Evolutionary conservation across 2,888 invertebrate species (phyloP).

Genomic region (Ichneumoninae sp.): DNA sequence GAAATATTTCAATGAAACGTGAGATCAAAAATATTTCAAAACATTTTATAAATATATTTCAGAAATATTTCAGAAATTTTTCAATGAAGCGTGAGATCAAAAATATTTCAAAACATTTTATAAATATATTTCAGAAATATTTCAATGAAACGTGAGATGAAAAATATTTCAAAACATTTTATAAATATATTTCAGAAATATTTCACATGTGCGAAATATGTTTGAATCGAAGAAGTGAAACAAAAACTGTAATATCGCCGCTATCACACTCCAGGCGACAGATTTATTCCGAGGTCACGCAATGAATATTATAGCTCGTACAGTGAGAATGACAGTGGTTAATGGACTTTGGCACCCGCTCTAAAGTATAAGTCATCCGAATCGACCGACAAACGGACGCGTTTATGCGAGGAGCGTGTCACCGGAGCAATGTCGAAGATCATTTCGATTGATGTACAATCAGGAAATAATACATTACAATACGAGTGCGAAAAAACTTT

Average conservation of each 20-base stretch:
- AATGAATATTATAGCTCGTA: conserved; percentile 4
- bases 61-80: no score
- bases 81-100: no score
- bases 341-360: conserved; percentile 7
- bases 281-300: conserved; percentile 33
- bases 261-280: background rate
- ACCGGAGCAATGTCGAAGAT: background rate
- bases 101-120: no score
- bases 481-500: no score
- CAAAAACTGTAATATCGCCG: background rate
- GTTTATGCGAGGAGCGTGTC: background rate
- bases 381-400: background rate
- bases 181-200: no score
- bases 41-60: no score
- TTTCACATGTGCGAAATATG: background rate
- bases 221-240: background rate
- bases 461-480: no score
- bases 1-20: no score
- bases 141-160: no score
- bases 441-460: background rate
- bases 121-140: no score
- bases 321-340: conserved; percentile 5
- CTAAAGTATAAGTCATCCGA: background rate
- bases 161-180: no score
- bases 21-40: no score